Evolutionary conservation across 2,113 vertebrate genomes (phyloP).

Genomic region (Campylomormyrus tamandua): DNA sequence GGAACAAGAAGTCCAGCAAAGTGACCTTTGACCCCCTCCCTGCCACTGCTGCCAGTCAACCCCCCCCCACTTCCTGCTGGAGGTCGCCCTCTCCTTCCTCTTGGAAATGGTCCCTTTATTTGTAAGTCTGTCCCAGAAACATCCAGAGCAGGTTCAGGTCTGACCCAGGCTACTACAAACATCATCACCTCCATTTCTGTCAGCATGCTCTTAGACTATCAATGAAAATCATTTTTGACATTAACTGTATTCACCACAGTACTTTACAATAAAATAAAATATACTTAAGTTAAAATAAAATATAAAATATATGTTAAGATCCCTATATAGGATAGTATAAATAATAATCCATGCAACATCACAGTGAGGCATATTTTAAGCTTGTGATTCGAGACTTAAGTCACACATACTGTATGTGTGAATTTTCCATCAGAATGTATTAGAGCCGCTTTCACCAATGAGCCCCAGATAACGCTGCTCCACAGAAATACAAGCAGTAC

Average conservation of each 20-base stretch:
- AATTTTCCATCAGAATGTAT: background rate
- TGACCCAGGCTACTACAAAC: background rate
- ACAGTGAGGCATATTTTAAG: background rate
- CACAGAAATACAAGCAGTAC: background rate
- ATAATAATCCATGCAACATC: background rate
- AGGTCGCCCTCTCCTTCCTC: background rate
- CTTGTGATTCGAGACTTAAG: background rate
- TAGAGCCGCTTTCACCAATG: background rate
- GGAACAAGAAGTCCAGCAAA: constrained; percentile 30
- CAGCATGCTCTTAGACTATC: background rate
- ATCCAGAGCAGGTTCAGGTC: background rate
- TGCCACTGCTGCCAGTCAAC: background rate
- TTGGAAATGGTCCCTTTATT: background rate
- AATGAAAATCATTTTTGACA: background rate
- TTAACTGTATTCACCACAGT: background rate
- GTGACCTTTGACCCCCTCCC: constrained; percentile 35
- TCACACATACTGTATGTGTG: background rate
- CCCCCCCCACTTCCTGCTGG: constrained; percentile 5
- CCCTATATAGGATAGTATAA: background rate
- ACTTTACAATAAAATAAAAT: background rate
- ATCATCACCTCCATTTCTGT: background rate
- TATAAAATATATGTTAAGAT: background rate
- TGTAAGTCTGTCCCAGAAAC: background rate
- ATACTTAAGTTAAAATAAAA: background rate
- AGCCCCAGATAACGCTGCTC: background rate